These are phyloP conservation scores for Nicator chloris DNA, from an alignment of 2,113 vertebrate species.

Conservation along the genomic window DNA sequence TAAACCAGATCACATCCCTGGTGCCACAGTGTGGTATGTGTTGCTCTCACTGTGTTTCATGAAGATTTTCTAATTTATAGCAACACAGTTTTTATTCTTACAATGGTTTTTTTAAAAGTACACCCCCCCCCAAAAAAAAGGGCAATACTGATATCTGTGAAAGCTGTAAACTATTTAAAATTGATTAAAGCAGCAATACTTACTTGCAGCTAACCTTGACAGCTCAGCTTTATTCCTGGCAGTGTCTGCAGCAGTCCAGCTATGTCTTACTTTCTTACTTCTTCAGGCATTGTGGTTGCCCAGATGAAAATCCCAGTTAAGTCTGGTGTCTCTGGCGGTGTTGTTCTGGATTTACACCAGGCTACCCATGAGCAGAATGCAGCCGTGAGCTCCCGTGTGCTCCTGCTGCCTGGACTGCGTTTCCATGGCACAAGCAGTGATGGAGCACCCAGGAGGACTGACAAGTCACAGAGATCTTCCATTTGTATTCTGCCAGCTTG, in stretches of 20 bases:
- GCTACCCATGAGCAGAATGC: neutral
- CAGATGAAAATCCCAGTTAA: conserved; percentile 12
- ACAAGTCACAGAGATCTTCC: neutral
- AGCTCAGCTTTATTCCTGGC: neutral
- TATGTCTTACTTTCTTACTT: neutral
- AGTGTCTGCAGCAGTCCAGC: neutral
- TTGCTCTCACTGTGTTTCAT: neutral
- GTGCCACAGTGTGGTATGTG: neutral
- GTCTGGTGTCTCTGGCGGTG: neutral
- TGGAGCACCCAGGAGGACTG: neutral
- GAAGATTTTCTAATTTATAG: neutral
- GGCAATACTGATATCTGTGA: neutral
- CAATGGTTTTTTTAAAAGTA: neutral
- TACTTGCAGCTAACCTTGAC: neutral
- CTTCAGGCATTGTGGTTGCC: neutral
- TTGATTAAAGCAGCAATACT: neutral
- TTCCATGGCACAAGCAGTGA: neutral
- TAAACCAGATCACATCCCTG: conserved; percentile 31
- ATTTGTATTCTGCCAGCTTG: neutral
- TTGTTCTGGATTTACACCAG: neutral
- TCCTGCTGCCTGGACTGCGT: neutral
- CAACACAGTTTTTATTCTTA: neutral
- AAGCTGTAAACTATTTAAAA: neutral
- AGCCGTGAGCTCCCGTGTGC: neutral
- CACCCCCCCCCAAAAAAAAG: accelerated